Evolutionary conservation across 1,140 invertebrate genomes (phyloP), one percentile per base, ranked within the genome.

Genomic region (Temnothorax longispinosus): DNA sequence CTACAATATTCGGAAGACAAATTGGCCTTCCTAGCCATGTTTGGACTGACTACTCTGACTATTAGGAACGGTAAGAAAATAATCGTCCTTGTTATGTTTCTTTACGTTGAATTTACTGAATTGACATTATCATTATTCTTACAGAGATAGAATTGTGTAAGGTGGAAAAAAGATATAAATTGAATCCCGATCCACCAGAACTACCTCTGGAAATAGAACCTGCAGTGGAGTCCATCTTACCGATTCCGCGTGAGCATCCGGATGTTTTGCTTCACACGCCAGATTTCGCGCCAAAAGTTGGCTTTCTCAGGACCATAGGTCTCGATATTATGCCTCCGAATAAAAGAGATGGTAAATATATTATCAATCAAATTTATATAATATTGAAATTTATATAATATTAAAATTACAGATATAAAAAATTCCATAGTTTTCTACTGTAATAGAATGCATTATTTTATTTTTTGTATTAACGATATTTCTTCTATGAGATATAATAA

Each of bases 41-140:
- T 96, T 85, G 95, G 95, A 15, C 86, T 96, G 5, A 96, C 95
- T 0, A 96, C 96, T 10, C 90, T 95, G n/a, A 92, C 90, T 50
- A 93, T 89, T 44, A 94, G 89, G 81, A 95, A 96, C 82, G 95
- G 95, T 95, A 90, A 93, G 89, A 32, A 21, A 18, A 32, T 6
- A 3, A 18, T 11, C 3, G 5, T 10, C 7, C 6, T 72, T 60
- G 27, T 44, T n/a, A 44, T 3, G 8, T 8, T 52, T 10, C 6
- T 27, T 62, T 10, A 21, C n/a, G 8, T 52, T 47, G 18, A n/a
- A 13, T 60, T 60, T 2, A 50, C 13, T 38, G 35, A 74, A 47
- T 27, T 47, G 8, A 67, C n/a, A 10, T 6, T 47, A 18, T 69
- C 15, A 35, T 89, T 82, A 52, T 82, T 32, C 84, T 87, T 90